Percentiles rank a stretch among this genome's conserved stretches.
phyloP scores from a whole-genome alignment of 2,113 vertebrate species.

The Oplegnathus fasciatus region DNA sequence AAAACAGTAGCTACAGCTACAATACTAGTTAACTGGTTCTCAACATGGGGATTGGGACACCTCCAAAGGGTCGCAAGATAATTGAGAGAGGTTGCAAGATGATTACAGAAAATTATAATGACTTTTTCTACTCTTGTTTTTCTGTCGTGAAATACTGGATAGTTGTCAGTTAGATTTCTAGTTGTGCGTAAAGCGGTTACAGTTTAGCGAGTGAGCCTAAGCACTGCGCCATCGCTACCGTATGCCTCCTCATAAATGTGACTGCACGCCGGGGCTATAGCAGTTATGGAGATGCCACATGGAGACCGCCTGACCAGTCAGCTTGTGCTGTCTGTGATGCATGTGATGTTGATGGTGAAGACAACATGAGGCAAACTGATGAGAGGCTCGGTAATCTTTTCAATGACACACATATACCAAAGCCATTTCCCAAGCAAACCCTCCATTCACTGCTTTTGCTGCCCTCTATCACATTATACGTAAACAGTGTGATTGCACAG shows the following conservation, averaged over 20 bases:
- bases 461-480: too few relatives aligned
- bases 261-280: not conserved
- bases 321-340: too few relatives aligned
- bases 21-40: not conserved
- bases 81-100: not conserved
- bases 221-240: not conserved
- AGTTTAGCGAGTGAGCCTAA: too few relatives aligned
- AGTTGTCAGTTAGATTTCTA: not conserved
- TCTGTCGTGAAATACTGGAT: not conserved
- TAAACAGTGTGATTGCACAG: not conserved
- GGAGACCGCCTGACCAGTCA: too few relatives aligned
- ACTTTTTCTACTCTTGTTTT: too few relatives aligned
- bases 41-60: not conserved
- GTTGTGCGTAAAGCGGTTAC: not conserved
- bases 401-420: not conserved
- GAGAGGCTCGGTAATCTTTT: not conserved
- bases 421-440: not conserved
- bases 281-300: not conserved
- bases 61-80: not conserved
- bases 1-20: not conserved
- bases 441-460: too few relatives aligned
- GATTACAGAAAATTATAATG: too few relatives aligned
- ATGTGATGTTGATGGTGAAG: not conserved
- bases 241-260: not conserved
- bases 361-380: not conserved